Base-by-base conservation (phyloP, 1,140 invertebrate species). In the Aradophagus sp. region DNA sequence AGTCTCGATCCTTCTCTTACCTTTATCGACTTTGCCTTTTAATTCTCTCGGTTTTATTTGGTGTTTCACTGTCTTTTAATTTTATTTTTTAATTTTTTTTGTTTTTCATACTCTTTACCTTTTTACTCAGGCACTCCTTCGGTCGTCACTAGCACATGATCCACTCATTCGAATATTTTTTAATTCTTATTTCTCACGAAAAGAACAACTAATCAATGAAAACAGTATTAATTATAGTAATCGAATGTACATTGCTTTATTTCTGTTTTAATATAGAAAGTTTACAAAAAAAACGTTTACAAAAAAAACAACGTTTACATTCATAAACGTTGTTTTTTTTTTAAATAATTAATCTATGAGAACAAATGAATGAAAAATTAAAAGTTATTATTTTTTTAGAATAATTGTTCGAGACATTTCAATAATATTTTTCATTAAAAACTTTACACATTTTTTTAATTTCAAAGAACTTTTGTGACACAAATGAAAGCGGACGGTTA, bases 81-180 rank as follows among this genome's bases (percentile, higher is more conserved):
- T 56, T 35, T 53, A 42, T 63, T 59, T 45, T 50, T 66, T 34
- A 26, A 11, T 53, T 65, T 27, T 39, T 59, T 63, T 66, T 65
- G 63, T 58, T 62, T 63, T 62, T 52, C 52, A 63, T 62, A 65
- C 53, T 72, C 56, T 66, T 58, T 44, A 56, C 62, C 50, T 14
- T 42, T 68, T 29, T 58, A 69, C 77, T 78, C 50, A 76, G 79
- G 75, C 80, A 80, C 81, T 81, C 79, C 81, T 83, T 74, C 73
- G 77, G 65, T 79, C 76, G 78, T 82, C 76, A 77, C 75, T 61
- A 53, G 63, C 77, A 75, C 76, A 65, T 65, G 77, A 76, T 69
- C 73, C 69, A 70, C 59, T 77, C 62, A 77, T 68, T 72, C 45
- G 53, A 70, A 71, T 75, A 34, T 56, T 59, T 63, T 67, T 69